These are phyloP conservation scores for Pardosa pseudoannulata DNA, from an alignment of 2,888 invertebrate species.

Conservation along the genomic window DNA sequence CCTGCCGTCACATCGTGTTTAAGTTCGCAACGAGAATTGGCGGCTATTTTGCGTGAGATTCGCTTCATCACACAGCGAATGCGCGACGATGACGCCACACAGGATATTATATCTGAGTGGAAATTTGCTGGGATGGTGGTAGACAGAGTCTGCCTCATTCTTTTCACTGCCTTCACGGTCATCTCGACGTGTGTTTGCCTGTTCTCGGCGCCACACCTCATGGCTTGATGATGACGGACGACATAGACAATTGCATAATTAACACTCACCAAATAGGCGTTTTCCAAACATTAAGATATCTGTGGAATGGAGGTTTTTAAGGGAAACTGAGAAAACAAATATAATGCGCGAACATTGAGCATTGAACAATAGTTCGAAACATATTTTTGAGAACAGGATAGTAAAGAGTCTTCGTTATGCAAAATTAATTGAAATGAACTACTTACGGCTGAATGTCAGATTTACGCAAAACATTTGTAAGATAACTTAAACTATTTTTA, in stretches of 20 bases:
- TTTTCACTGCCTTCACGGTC: slow-evolving; percentile 94
- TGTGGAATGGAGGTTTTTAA: not conserved
- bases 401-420: too few species aligned
- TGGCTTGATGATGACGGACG: slow-evolving; percentile 85
- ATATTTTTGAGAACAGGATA: too few species aligned
- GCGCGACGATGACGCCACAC: slow-evolving; percentile 95
- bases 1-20: slow-evolving; percentile 48
- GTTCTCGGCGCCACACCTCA: slow-evolving; percentile 94
- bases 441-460: too few species aligned
- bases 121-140: slow-evolving; percentile 99
- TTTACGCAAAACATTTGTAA: too few species aligned
- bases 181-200: slow-evolving; percentile 94
- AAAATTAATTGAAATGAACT: too few species aligned
- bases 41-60: slow-evolving; percentile 95
- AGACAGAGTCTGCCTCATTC: slow-evolving; percentile 96
- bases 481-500: too few species aligned
- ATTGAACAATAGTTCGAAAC: too few species aligned
- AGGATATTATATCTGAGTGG: slow-evolving; percentile 96
- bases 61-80: slow-evolving; percentile 95
- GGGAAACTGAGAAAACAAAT: too few species aligned
- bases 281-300: not conserved
- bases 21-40: slow-evolving; percentile 84
- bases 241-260: slow-evolving; percentile 11
- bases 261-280: not conserved
- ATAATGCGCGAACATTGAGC: too few species aligned